Percentiles rank a stretch among this genome's conserved stretches.
phyloP scores from a whole-genome alignment of 2,797 vertebrate genomes.

The Tenualosa thibaudeaui region DNA sequence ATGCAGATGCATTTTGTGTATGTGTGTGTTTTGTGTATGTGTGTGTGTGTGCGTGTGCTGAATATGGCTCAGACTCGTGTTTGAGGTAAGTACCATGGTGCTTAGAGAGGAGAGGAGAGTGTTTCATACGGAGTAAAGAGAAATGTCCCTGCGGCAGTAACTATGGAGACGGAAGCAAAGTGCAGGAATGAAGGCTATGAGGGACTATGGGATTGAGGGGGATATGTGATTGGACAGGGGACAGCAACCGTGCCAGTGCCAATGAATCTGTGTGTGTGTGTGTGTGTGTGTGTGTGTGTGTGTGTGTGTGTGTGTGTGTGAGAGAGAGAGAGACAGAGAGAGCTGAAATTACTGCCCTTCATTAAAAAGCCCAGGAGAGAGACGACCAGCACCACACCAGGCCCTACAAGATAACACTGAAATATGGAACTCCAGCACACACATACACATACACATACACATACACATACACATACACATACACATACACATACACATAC shows the following conservation, averaged over 20 bases:
- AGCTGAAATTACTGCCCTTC: conserved; percentile 64
- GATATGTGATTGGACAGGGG: conserved; percentile 19
- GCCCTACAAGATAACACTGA: conserved; percentile 59
- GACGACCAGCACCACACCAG: conserved; percentile 54
- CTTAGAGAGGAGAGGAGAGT: background rate
- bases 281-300: conserved; percentile 15
- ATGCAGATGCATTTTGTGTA: background rate
- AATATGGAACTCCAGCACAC: conserved; percentile 46
- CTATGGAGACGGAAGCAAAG: conserved; percentile 10
- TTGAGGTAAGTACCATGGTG: background rate
- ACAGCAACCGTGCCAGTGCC: background rate
- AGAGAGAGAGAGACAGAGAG: conserved; percentile 46
- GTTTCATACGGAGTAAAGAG: background rate
- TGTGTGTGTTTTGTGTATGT: background rate
- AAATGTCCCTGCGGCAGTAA: background rate
- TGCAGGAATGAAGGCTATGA: background rate
- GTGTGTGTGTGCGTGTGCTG: background rate
- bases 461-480: conserved; percentile 1
- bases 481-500: conserved; percentile 1
- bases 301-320: conserved; percentile 11
- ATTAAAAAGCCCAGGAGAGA: conserved; percentile 58
- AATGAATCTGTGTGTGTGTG: conserved; percentile 6
- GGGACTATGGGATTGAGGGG: background rate
- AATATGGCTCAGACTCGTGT: background rate
- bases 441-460: conserved; percentile 2